Conservation (phyloP, 2,888 invertebrate genomes). For the Thymelicus sylvestris region DNA sequence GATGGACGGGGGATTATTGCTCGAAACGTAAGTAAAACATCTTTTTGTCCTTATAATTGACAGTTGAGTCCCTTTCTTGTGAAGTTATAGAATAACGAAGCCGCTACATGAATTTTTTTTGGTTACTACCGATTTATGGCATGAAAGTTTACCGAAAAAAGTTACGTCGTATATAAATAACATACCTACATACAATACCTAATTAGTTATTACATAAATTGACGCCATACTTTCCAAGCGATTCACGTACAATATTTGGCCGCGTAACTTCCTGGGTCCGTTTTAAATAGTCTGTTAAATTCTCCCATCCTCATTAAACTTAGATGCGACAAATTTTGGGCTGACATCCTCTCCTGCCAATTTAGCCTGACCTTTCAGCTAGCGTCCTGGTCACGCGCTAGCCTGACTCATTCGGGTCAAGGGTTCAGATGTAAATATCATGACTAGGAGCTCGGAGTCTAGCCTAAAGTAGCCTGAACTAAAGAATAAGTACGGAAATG, state of each 20-base stretch:
- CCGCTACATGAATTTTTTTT: too few species aligned
- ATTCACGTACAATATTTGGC: conserved; percentile 4
- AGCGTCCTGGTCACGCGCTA: conserved; percentile 44
- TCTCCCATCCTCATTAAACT: conserved; percentile 80
- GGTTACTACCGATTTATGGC: too few species aligned
- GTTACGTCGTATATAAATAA: too few species aligned
- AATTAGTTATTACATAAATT: not conserved
- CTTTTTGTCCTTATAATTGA: too few species aligned
- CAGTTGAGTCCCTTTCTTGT: too few species aligned
- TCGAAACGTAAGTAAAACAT: conserved; percentile 91
- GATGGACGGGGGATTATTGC: conserved; percentile 98
- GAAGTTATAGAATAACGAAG: too few species aligned
- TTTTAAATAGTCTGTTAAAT: conserved; percentile 67
- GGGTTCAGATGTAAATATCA: conserved; percentile 33
- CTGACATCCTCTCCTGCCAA: conserved; percentile 69
- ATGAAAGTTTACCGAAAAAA: too few species aligned
- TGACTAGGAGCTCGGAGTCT: conserved; percentile 1
- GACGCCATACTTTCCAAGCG: not conserved
- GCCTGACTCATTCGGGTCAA: conserved; percentile 51
- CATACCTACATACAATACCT: too few species aligned
- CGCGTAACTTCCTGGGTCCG: conserved; percentile 32
- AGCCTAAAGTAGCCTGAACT: not conserved
- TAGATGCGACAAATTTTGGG: conserved; percentile 67
- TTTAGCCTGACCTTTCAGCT: conserved; percentile 57
- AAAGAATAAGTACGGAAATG: too few species aligned